A percentile compares a stretch with the other conserved stretches of the same genome.
phyloP scores from a whole-genome alignment of 2,113 vertebrate genomes.

The Lophura nycthemera region DNA sequence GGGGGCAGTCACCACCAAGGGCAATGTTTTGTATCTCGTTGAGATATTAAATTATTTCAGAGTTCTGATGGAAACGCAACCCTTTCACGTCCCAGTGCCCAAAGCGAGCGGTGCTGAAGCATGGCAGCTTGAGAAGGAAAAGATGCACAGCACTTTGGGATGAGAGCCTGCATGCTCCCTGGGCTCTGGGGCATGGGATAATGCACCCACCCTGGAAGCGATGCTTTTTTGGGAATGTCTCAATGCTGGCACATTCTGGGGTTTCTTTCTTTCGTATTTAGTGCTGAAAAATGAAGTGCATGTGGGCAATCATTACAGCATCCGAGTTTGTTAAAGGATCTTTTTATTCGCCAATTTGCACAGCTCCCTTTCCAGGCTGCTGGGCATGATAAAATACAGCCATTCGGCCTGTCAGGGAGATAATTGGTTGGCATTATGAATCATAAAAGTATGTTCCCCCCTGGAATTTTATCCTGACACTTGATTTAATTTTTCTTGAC shows the following conservation, averaged over 20 bases:
- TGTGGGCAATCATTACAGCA: rapidly evolving
- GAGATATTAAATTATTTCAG: rapidly evolving
- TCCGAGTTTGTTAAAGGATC: neutral
- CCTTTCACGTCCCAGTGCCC: neutral
- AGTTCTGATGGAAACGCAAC: neutral
- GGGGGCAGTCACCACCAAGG: neutral
- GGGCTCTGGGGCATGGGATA: neutral
- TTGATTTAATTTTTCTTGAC: slow-evolving; percentile 56
- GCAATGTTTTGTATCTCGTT: neutral
- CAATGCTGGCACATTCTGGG: rapidly evolving
- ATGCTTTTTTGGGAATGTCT: neutral
- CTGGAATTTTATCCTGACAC: slow-evolving; percentile 33
- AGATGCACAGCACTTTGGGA: rapidly evolving
- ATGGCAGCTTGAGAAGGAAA: neutral
- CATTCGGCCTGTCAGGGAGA: neutral
- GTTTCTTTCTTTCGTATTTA: neutral
- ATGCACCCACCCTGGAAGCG: neutral
- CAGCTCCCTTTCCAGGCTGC: slow-evolving; percentile 27
- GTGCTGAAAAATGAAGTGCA: neutral
- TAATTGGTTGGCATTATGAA: slow-evolving; percentile 35
- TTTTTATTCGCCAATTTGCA: neutral
- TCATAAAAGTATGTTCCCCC: slow-evolving; percentile 29
- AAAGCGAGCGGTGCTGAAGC: neutral
- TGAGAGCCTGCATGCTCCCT: neutral
- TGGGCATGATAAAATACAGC: slow-evolving; percentile 11